Base-by-base conservation (phyloP, 2,797 vertebrate species). In the Sebastes hopkinsi region DNA sequence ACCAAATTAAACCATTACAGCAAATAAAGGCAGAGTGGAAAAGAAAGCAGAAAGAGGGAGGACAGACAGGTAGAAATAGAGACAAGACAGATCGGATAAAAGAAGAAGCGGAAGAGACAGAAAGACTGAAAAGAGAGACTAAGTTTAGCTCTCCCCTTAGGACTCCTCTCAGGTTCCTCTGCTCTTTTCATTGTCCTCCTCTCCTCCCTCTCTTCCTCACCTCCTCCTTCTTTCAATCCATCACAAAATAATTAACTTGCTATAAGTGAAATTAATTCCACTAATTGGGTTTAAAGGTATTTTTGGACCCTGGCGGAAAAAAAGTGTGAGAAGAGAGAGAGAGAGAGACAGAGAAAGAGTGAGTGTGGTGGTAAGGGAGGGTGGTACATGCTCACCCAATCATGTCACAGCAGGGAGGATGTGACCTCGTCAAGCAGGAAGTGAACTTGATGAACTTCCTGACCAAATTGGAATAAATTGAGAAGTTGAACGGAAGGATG, bases 201-300 rank as follows among this genome's bases (percentile, higher is more conserved):
- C 88, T 81, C 74, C 73, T 89, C 87, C 76, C 72, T 85, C 60
- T 87, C 89, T 92, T 93, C 90, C 88, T 92, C 90, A 81, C 85
- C 87, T 87, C 90, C 90, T 94, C 88, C 90, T 91, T 89, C 88
- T 88, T 90, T 92, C 92, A 89, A 96, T 94, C 92, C 94, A 94
- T 95, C 92, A 92, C 92, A 93, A 96, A 96, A 96, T 96, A 96
- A 96, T 96, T 95, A 96, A 96, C 94, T 96, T 93, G 93, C 95
- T 96, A 96, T 96, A 96, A 96, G 95, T 96, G 95, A 96, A 96
- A 96, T 96, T 95, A 95, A 96, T 96, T 96, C 95, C 92, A 93
- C 94, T 96, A 96, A 96, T 96, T 96, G 94, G 95, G 94, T 95
- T 94, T 92, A 92, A 85, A 90, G 89, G 84, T 95, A 95, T 95